Evolutionary conservation across 1,140 invertebrate species (phyloP).

Genomic region (Drosophila micromelanica): DNA sequence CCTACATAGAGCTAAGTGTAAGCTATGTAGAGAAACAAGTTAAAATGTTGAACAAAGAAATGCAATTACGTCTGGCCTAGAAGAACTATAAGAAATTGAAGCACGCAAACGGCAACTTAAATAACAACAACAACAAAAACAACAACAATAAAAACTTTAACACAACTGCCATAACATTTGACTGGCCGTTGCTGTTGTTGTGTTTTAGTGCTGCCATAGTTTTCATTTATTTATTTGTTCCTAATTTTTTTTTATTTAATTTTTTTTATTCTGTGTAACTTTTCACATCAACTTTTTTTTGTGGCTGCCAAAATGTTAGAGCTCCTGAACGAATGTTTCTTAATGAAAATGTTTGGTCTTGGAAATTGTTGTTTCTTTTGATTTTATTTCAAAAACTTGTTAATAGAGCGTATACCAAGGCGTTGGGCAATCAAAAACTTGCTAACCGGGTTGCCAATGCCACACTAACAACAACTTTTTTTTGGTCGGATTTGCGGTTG

Average conservation of each 20-base stretch:
- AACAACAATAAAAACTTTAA: slow-evolving; percentile 44
- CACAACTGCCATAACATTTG: slow-evolving; percentile 63
- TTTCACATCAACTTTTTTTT: slow-evolving; percentile 74
- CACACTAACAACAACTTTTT: slow-evolving; percentile 38
- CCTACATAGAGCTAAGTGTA: slow-evolving; percentile 52
- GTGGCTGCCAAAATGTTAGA: slow-evolving; percentile 55
- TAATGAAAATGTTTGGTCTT: slow-evolving; percentile 74
- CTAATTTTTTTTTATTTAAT: slow-evolving; percentile 24
- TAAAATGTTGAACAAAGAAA: slow-evolving; percentile 78
- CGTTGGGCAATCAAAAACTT: slow-evolving; percentile 60
- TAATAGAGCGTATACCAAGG: slow-evolving; percentile 50
- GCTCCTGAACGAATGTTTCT: slow-evolving; percentile 62
- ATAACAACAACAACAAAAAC: slow-evolving; percentile 34
- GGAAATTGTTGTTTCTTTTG: slow-evolving; percentile 38
- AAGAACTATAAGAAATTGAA: slow-evolving; percentile 49
- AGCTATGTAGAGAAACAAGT: slow-evolving; percentile 74
- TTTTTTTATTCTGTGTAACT: slow-evolving; percentile 48
- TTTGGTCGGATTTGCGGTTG: slow-evolving; percentile 54
- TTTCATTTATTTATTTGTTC: slow-evolving; percentile 50
- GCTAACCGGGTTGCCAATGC: slow-evolving; percentile 57
- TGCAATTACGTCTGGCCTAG: slow-evolving; percentile 74
- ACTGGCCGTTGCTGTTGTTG: slow-evolving; percentile 61
- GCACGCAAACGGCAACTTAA: slow-evolving; percentile 48
- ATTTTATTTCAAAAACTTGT: slow-evolving; percentile 57
- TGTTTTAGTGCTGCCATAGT: slow-evolving; percentile 21